phyloP scores from a whole-genome alignment of 2,113 vertebrate species.

The Neodontobutis hainanensis region DNA sequence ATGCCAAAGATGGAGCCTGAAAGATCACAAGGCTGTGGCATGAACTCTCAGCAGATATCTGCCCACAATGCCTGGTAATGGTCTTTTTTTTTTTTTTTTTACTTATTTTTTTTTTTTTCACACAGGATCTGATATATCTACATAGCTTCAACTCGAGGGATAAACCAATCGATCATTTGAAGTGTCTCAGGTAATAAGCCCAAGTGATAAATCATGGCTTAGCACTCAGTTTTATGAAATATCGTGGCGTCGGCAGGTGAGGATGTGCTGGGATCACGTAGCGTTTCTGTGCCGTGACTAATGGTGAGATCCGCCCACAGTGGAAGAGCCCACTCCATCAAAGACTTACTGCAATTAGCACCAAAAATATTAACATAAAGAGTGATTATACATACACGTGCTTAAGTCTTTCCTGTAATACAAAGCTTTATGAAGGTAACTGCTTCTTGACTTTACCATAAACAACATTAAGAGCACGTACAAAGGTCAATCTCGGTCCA shows the following conservation, averaged over 20 bases:
- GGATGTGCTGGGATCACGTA: conserved; percentile 45
- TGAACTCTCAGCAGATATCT: conserved; percentile 57
- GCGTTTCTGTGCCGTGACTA: conserved; percentile 33
- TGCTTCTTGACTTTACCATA: not conserved
- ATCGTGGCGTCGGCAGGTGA: conserved; percentile 56
- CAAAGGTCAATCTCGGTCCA: too few relatives aligned
- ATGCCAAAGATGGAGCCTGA: conserved; percentile 48
- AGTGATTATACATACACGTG: not conserved
- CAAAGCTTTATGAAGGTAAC: not conserved
- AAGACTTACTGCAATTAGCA: conserved; percentile 58
- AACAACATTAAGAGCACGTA: too few relatives aligned
- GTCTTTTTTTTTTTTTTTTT: conserved; percentile 29
- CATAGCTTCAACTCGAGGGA: conserved; percentile 55
- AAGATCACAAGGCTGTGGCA: conserved; percentile 47
- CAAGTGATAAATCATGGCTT: conserved; percentile 66
- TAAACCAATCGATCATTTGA: conserved; percentile 69
- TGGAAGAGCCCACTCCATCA: conserved; percentile 45
- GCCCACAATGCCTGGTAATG: conserved; percentile 50
- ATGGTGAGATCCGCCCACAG: conserved; percentile 45
- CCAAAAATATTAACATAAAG: conserved; percentile 59
- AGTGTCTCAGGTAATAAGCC: conserved; percentile 68
- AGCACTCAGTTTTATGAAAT: conserved; percentile 72
- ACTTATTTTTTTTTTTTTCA: conserved; percentile 16
- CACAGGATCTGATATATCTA: conserved; percentile 51
- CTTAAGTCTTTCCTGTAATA: not conserved